Evolutionary conservation across 2,888 invertebrate genomes (phyloP), one percentile per base, ranked within the genome.

Genomic region (Monopis laevigella): DNA sequence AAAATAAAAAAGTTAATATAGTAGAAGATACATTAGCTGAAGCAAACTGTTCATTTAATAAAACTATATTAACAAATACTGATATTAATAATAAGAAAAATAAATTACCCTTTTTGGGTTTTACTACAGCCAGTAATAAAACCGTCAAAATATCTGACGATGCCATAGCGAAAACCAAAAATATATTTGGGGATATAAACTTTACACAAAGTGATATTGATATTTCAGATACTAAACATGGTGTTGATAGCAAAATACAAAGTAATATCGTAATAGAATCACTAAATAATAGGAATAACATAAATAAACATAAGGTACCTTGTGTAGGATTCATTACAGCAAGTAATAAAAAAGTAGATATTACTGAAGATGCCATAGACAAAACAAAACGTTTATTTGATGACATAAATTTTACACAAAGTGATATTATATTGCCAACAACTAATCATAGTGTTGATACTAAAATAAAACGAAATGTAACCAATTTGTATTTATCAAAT

Each of bases 311-410:
- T n/a, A n/a, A n/a, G n/a, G n/a, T n/a, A n/a, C n/a, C n/a, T n/a
- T n/a, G n/a, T n/a, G 24, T 55, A 40, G 44, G 45, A 8, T 24
- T 39, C 18, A 26, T 19, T 27, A 38, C 21, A 11, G 26, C 24
- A 34, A 34, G 14, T 11, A 16, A 8, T 18, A 34, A 34, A 10
- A 43, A 48, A 16, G 53, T 67, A 1, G 42, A 34, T n/a, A 40
- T 70, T 30, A 63, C 67, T 3, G 55, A 66, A 52, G 53, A 65
- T 44, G 56, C 64, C 12, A 47, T 75, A 26, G 52, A 56, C 16
- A 65, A 57, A 49, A 67, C 64, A 32, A 65, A 49, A 45, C 54
- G 55, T 14, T 46, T 74, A 11, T 71, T 74, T 50, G 50, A 57
- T 29, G 64, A 64, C 47, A 29, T n/a, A n/a, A 11, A 29, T 11